phyloP scores from a whole-genome alignment of 2,888 invertebrate species.

The Oxyscelio sp. region DNA sequence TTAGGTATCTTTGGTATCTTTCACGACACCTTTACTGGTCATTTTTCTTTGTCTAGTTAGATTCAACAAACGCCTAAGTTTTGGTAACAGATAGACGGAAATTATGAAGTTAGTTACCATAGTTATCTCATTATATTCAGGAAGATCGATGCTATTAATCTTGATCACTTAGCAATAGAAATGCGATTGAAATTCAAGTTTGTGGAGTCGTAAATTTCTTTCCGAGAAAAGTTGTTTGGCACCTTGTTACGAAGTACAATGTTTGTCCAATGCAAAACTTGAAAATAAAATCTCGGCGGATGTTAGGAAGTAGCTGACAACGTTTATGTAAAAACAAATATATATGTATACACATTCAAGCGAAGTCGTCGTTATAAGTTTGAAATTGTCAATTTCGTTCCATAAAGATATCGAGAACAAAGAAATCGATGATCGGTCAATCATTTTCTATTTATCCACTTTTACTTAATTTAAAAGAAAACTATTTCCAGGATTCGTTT shows the following conservation, averaged over 20 bases:
- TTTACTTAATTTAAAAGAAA: background rate
- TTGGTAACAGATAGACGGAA: slow-evolving; percentile 36
- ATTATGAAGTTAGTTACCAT: slow-evolving; percentile 16
- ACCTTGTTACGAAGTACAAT: background rate
- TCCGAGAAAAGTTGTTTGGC: slow-evolving; percentile 9
- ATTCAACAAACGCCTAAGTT: slow-evolving; percentile 11
- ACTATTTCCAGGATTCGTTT: background rate
- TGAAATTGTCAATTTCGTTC: background rate
- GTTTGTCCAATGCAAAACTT: background rate
- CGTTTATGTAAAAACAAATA: background rate
- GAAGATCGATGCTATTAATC: slow-evolving; percentile 24
- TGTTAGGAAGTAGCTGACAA: background rate
- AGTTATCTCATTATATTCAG: slow-evolving; percentile 19
- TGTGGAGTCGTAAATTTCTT: slow-evolving; percentile 18
- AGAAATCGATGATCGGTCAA: background rate
- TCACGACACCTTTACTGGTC: slow-evolving; percentile 13
- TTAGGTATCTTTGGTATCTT: slow-evolving; percentile 35
- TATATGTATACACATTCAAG: background rate
- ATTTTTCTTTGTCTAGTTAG: slow-evolving; percentile 40
- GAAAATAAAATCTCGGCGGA: background rate
- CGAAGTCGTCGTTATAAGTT: background rate
- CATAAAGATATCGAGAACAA: background rate
- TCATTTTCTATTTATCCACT: slow-evolving; percentile 35
- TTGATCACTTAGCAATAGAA: too few relatives aligned
- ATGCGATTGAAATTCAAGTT: slow-evolving; percentile 24